Base-by-base conservation (phyloP, 2,888 invertebrate species). In the Drosophila aldrichi region DNA sequence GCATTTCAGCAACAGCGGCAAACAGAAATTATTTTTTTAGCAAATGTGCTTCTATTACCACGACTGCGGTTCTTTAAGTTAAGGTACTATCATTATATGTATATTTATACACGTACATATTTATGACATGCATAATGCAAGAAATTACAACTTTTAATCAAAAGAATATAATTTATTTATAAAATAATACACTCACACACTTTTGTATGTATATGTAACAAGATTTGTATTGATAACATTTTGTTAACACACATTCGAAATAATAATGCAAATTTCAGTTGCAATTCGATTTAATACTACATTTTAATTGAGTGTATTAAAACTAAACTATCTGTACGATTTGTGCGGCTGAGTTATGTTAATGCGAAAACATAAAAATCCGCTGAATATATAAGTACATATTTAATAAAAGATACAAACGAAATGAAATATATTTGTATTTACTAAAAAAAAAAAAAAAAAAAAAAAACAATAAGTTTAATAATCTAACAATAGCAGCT, bases 311-410 rank as follows among this genome's bases (percentile, higher is more conserved):
- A 79, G 70, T 82, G 73, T 71, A 73, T 67, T 51, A 55, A 18
- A 64, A 60, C 48, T 67, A 64, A 70, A 72, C 34, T 32, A 80
- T 63, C 67, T 72, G 67, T 73, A 73, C 62, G 63, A 72, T 67
- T 74, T 76, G 74, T 82, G 88, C 78, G 77, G 89, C 82, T 70
- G 72, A 79, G 88, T 86, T 89, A 85, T 88, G 89, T 88, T 86
- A 88, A 80, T 78, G 82, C 81, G 74, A 83, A 89, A 88, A 86
- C 88, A 89, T 85, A 82, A 88, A 88, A 88, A 75, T 79, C 74
- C 73, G 83, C 88, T 82, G 78, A 65, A 78, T 75, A 68, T 75
- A 68, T 86, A 71, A 74, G 66, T 64, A 85, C 59, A 79, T 77
- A 70, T 70, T 65, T 57, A 76, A 79, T 62, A 75, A 84, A 60